A percentile compares a stretch with the other conserved stretches of the same genome.
Evolutionary conservation across 2,888 invertebrate species (phyloP).

Genomic region (Drosophila rellima): DNA sequence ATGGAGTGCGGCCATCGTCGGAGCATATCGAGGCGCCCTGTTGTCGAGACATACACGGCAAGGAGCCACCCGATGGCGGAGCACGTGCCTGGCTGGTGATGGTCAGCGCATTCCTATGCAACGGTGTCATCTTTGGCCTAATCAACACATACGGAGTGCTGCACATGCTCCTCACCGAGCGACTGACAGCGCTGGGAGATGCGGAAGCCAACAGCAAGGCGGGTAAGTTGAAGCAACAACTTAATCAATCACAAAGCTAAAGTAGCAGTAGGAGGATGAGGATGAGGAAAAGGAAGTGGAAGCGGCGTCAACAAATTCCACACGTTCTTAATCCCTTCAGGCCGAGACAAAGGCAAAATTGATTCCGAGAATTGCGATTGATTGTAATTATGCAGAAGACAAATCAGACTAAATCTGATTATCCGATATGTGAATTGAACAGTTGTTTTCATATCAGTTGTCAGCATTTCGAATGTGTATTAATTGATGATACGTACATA

Average conservation of each 20-base stretch:
- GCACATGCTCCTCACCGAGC: constrained; percentile 89
- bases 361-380: constrained; percentile 57
- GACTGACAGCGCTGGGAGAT: constrained; percentile 88
- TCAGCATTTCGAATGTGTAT: constrained; percentile 13
- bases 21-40: constrained; percentile 80
- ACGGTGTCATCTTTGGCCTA: constrained; percentile 95
- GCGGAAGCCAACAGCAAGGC: constrained; percentile 92
- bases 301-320: constrained; percentile 30
- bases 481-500: constrained; percentile 10
- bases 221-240: constrained; percentile 88
- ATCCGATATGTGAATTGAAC: constrained; percentile 63
- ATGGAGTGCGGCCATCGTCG: constrained; percentile 31
- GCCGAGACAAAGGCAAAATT: constrained; percentile 61
- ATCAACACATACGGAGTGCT: constrained; percentile 94
- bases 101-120: constrained; percentile 94
- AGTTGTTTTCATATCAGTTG: constrained; percentile 36
- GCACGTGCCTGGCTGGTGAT: constrained; percentile 92
- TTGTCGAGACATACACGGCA: constrained; percentile 81
- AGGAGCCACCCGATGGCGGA: constrained; percentile 91
- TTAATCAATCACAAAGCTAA: too few relatives aligned
- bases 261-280: too few relatives aligned
- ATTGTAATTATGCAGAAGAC: constrained; percentile 65
- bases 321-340: constrained; percentile 54
- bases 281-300: neutral
- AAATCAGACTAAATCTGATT: constrained; percentile 61